Evolutionary conservation across 2,113 vertebrate genomes (phyloP).

Genomic region (Syngnathus scovelli): DNA sequence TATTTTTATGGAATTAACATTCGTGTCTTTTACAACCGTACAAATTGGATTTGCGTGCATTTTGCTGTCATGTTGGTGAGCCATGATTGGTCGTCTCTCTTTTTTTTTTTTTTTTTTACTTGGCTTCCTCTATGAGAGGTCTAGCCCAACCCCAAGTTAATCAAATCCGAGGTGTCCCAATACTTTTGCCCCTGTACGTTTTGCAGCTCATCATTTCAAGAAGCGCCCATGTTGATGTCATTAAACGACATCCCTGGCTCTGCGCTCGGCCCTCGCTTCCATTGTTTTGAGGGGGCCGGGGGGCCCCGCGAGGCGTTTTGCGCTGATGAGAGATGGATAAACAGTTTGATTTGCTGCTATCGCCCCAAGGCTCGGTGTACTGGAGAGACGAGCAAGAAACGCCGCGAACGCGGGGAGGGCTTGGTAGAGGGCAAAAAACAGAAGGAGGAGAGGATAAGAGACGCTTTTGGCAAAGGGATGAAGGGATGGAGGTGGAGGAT

Average conservation of each 20-base stretch:
- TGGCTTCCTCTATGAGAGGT: too few species aligned
- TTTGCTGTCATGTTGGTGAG: background rate
- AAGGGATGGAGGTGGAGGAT: slow-evolving; percentile 57
- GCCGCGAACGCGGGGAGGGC: slow-evolving; percentile 41
- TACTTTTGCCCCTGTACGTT: background rate
- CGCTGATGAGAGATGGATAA: slow-evolving; percentile 73
- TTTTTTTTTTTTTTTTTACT: too few species aligned
- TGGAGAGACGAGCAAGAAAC: slow-evolving; percentile 62
- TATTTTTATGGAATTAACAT: slow-evolving; percentile 23
- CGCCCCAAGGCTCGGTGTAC: slow-evolving; percentile 65
- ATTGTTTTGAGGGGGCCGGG: slow-evolving; percentile 72
- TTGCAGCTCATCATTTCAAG: slow-evolving; percentile 39
- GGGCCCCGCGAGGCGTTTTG: slow-evolving; percentile 56
- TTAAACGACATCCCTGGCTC: slow-evolving; percentile 65
- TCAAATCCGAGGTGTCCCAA: background rate
- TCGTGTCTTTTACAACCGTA: background rate
- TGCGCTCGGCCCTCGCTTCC: slow-evolving; percentile 55
- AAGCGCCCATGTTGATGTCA: slow-evolving; percentile 64
- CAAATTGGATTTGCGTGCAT: background rate
- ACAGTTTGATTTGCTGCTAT: slow-evolving; percentile 76
- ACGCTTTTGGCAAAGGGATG: slow-evolving; percentile 61
- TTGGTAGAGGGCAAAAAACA: slow-evolving; percentile 51
- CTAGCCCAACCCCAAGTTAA: background rate
- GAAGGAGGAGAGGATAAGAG: slow-evolving; percentile 55
- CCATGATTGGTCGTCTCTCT: too few species aligned